Evolutionary conservation across 2,113 vertebrate species (phyloP), one percentile per base, ranked within the genome.

Genomic region (Charina bottae): DNA sequence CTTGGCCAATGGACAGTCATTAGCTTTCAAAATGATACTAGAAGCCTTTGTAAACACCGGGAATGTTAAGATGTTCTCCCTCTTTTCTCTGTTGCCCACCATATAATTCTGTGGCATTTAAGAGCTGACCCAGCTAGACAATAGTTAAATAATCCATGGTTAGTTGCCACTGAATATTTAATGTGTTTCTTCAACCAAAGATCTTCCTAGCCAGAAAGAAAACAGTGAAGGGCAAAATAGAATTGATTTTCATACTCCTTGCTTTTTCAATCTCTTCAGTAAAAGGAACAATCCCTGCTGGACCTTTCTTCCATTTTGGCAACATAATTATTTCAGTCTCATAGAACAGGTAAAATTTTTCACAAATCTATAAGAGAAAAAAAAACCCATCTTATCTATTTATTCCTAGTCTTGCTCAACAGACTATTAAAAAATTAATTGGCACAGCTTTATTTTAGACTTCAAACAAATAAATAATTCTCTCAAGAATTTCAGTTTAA

Each of bases 171-270:
- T 64, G 78, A 89, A 92, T 85, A 85, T 42, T 92, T 84, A 64
- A 72, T 72, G 55, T 60, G n/a, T 54, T 92, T 92, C 72, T 62
- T 89, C 46, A n/a, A 84, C 68, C 72, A 92, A 84, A 92, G 42
- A 83, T 62, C 49, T 17, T 88, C 26, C 42, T 33, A 33, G 19
- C 83, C 62, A 24, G 72, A 46, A 64, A 59, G 5, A 85, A 89
- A 89, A 55, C 9, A 28, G 23, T 1, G 2, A 64, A 49, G 26
- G 10, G n/a, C 23, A 42, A 42, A 88, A 60, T 17, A 54, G 3
- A n/a, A 55, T 8, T 64, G 49, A 64, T 64, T n/a, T 46, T 49
- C 56, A 49, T 24, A 84, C 49, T 62, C 23, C 9, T 83, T 54
- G n/a, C 15, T 60, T 55, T 84, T 58, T 62, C 21, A 62, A 9